Evolutionary conservation across 2,888 invertebrate species (phyloP).

Genomic region (Lypha dubia): DNA sequence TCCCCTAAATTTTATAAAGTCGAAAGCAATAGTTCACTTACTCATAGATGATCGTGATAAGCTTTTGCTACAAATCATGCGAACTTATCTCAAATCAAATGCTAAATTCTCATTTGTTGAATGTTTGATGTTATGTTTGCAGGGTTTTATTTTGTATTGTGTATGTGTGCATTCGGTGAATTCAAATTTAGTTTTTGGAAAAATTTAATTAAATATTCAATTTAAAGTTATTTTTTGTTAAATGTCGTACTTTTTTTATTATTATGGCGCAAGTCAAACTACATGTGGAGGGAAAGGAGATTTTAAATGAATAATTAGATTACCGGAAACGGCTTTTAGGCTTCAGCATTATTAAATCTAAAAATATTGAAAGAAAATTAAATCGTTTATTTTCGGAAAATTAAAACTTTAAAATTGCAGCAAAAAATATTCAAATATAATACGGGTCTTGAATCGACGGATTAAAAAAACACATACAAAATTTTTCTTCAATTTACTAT

Average conservation of each 20-base stretch:
- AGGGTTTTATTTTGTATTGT: not conserved
- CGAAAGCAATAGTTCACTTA: no score
- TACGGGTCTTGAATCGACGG: no score
- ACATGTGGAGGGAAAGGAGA: not conserved
- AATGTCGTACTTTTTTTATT: constrained; percentile 1
- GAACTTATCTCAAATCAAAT: no score
- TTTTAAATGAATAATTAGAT: constrained; percentile 8
- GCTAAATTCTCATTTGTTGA: no score
- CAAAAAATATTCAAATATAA: no score
- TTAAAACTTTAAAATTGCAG: not conserved
- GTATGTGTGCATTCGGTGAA: not conserved
- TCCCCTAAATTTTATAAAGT: no score
- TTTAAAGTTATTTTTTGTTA: constrained; percentile 36
- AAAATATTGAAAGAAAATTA: not conserved
- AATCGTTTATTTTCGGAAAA: not conserved
- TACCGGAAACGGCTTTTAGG: constrained; percentile 17
- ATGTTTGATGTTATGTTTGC: not conserved
- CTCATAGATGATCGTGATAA: no score
- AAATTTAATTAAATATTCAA: constrained; percentile 50
- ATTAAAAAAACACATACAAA: no score
- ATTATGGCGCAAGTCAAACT: not conserved
- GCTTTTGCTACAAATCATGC: no score
- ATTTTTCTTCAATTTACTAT: no score
- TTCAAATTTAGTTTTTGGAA: constrained; percentile 26
- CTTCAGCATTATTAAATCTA: not conserved